A percentile compares a stretch with the other conserved stretches of the same genome.
Evolutionary conservation across 2,113 vertebrate species (phyloP).

Genomic region (Ammodramus savannarum): DNA sequence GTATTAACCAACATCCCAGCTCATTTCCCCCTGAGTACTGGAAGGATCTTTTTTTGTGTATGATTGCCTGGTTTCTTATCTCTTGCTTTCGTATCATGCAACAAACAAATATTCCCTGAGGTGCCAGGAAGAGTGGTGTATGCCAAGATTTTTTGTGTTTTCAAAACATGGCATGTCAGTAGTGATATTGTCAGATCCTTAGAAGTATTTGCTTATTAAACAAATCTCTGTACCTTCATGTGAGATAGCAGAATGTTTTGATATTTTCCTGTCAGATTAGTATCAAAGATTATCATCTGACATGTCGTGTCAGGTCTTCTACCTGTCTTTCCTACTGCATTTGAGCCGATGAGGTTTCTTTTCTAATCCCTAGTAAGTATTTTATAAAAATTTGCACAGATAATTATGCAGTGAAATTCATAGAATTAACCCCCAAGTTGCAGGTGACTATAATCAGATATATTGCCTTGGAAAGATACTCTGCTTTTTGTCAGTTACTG

Average conservation of each 20-base stretch:
- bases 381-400: background rate
- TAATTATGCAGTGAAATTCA: background rate
- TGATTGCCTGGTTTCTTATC: background rate
- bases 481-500: background rate
- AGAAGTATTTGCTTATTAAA: background rate
- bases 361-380: background rate
- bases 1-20: background rate
- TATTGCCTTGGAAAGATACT: background rate
- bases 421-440: background rate
- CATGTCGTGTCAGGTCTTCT: background rate
- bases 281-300: background rate
- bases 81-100: accelerated
- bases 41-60: background rate
- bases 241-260: background rate
- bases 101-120: background rate
- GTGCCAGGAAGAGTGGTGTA: background rate
- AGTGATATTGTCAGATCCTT: background rate
- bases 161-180: background rate
- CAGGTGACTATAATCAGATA: background rate
- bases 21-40: background rate
- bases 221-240: background rate
- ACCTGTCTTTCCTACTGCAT: background rate
- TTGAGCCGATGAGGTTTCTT: background rate
- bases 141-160: background rate
- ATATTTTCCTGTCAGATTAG: background rate